A percentile compares a stretch with the other conserved stretches of the same genome.
These are phyloP conservation scores for Cotesia congregata DNA, from an alignment of 2,888 invertebrate genomes.

Conservation along the genomic window DNA sequence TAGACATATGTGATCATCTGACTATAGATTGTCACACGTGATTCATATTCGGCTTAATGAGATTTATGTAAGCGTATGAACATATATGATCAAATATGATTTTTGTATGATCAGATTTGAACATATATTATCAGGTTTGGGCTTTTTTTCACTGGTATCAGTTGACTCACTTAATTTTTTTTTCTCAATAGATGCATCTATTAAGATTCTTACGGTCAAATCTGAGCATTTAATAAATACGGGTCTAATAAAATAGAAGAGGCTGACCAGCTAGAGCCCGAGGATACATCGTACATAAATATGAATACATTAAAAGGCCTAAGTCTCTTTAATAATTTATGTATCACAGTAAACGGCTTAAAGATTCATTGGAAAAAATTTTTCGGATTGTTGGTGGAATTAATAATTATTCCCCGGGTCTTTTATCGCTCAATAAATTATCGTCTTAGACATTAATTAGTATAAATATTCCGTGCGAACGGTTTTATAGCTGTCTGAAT, in stretches of 20 bases:
- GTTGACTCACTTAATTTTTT: too few species aligned
- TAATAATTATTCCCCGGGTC: constrained; percentile 34
- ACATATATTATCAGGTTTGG: too few species aligned
- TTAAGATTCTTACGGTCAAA: neutral
- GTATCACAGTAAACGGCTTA: constrained; percentile 11
- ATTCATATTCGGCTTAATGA: too few species aligned
- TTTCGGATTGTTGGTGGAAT: constrained; percentile 40
- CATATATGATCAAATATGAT: too few species aligned
- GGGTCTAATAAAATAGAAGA: neutral
- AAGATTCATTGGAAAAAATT: constrained; percentile 22
- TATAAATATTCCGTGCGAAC: constrained; percentile 42
- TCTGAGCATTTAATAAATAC: neutral
- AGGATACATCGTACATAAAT: neutral
- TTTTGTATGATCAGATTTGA: too few species aligned
- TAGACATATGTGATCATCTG: too few species aligned
- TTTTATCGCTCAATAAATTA: constrained; percentile 40
- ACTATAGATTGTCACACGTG: too few species aligned
- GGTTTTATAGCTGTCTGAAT: constrained; percentile 39
- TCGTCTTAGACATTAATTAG: constrained; percentile 40
- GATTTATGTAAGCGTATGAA: too few species aligned
- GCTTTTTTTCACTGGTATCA: too few species aligned
- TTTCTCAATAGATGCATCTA: neutral
- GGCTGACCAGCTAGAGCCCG: neutral
- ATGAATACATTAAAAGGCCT: neutral
- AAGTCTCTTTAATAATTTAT: constrained; percentile 36